A percentile compares a stretch with the other conserved stretches of the same genome.
phyloP scores from a whole-genome alignment of 2,797 vertebrate species.

The Channa striata region DNA sequence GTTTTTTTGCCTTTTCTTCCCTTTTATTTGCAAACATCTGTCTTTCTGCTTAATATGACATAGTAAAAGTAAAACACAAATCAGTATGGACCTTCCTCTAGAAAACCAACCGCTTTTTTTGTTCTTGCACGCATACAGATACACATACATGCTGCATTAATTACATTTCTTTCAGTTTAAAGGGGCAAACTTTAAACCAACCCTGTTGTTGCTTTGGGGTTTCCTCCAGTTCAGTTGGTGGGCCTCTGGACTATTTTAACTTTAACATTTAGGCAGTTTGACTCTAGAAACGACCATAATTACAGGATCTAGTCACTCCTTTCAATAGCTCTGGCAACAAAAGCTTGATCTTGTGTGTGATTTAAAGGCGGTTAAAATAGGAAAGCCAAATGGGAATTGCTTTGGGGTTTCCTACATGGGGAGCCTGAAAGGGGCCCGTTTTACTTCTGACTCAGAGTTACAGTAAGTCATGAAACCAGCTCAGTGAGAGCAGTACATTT shows the following conservation, averaged over 20 bases:
- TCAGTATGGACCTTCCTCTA: constrained; percentile 5
- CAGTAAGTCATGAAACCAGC: constrained; percentile 44
- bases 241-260: constrained; percentile 63
- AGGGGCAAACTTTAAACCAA: constrained; percentile 57
- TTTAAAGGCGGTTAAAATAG: constrained; percentile 67
- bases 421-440: constrained; percentile 41
- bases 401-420: constrained; percentile 71
- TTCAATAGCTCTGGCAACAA: constrained; percentile 56
- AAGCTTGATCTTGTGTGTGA: constrained; percentile 69
- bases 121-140: constrained; percentile 12
- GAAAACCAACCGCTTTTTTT: background rate
- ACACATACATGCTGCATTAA: constrained; percentile 38
- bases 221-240: constrained; percentile 53
- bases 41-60: constrained; percentile 48
- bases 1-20: constrained; percentile 24
- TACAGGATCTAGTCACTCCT: constrained; percentile 65
- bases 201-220: constrained; percentile 58
- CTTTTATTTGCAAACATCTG: background rate
- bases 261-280: constrained; percentile 47
- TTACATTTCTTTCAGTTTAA: constrained; percentile 46
- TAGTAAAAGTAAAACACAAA: constrained; percentile 53
- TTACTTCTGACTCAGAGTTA: constrained; percentile 38
- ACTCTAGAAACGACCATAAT: constrained; percentile 74
- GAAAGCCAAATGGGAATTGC: constrained; percentile 72
- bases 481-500: constrained; percentile 6